A percentile compares a stretch with the other conserved stretches of the same genome.
Evolutionary conservation across 2,113 vertebrate genomes (phyloP).

Genomic region (Ancistrus triradiatus): DNA sequence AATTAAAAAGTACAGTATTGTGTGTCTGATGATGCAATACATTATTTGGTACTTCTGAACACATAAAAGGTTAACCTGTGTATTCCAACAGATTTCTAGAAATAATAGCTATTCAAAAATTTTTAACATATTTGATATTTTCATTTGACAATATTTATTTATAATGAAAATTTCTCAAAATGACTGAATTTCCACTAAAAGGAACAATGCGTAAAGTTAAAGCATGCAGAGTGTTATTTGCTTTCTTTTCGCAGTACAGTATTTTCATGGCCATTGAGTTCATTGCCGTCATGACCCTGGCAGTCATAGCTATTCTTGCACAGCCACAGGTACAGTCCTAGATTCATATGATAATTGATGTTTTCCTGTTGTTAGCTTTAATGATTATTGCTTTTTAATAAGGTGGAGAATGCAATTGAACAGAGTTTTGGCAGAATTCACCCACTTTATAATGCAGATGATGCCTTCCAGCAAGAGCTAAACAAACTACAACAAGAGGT

Average conservation of each 20-base stretch:
- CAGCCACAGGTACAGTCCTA: constrained; percentile 18
- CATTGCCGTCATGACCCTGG: constrained; percentile 10
- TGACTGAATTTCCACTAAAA: background rate
- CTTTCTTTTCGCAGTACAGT: constrained; percentile 12
- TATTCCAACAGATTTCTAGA: no score
- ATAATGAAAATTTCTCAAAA: background rate
- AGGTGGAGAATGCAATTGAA: constrained; percentile 15
- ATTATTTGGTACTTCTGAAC: no score
- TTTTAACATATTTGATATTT: no score
- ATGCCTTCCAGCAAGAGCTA: background rate
- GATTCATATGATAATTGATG: background rate
- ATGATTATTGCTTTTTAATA: background rate
- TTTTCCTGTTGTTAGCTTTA: background rate
- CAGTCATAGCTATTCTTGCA: constrained; percentile 14
- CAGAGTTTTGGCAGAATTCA: background rate
- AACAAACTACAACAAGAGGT: constrained; percentile 22
- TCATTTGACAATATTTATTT: no score
- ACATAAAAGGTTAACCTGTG: no score
- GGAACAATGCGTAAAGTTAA: background rate
- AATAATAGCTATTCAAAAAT: no score
- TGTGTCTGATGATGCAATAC: no score
- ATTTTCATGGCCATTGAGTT: constrained; percentile 16
- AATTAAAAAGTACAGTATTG: no score
- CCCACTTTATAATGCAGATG: background rate
- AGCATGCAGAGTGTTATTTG: background rate